Base-by-base conservation (phyloP, 2,113 vertebrate genomes). In the Amphiprion percula region DNA sequence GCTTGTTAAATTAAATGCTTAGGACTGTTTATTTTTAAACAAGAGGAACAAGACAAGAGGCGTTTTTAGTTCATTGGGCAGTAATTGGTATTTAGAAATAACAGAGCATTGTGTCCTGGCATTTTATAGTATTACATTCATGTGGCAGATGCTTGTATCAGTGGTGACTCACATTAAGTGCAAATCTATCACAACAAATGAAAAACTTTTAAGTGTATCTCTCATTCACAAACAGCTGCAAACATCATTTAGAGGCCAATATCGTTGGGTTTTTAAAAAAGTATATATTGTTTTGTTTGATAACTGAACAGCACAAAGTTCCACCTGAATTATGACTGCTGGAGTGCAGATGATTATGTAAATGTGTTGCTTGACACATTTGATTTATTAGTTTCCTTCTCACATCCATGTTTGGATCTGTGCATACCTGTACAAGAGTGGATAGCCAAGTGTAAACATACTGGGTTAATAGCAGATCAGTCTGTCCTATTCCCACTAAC, bases 81-180 rank as follows among this genome's bases (percentile, higher is more conserved):
- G 30, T 47, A 24, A 62, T 14, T 72, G 21, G 19, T 61, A 62
- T 74, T 70, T 28, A 46, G 56, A 14, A 66, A 70, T 28, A 59
- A 77, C 12, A 53, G 10, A 23, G 5, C 19, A 37, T 52, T 14
- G 50, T 54, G 41, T 47, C 54, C 52, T 62, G 62, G 76, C 76
- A 65, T 77, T 85, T 52, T 58, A 47, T 15, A 52, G 59, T 1
- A 71, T 55, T 11, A 60, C 24, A 46, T 11, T 77, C 23, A 17
- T 41, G 26, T 58, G 46, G 19, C 47, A 67, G 55, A 67, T 21
- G 9, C 24, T 53, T 65, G 74, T 44, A 23, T 72, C 19, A 30
- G 39, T 60, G 28, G 53, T 16, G 12, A 44, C 33, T 55, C 50
- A 55, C n/a, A 67, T 37, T 60, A 58, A 49, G 16, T 26, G 41